A percentile compares a stretch with the other conserved stretches of the same genome.
Evolutionary conservation across 2,797 vertebrate genomes (phyloP).

Genomic region (Cuculus canorus): DNA sequence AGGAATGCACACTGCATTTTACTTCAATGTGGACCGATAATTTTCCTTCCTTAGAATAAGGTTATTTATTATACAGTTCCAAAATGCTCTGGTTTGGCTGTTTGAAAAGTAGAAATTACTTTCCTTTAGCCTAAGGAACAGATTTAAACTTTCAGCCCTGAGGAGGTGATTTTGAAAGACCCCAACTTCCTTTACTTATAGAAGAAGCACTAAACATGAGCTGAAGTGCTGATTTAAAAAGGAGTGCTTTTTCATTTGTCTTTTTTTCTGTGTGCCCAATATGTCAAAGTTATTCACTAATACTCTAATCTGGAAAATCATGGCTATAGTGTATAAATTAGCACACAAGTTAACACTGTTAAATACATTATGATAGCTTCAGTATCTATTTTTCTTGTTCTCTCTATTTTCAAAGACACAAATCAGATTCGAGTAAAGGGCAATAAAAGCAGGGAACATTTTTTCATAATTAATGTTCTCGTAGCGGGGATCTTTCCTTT

Average conservation of each 20-base stretch:
- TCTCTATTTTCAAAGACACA: neutral
- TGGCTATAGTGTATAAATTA: conserved; percentile 14
- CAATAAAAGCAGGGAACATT: neutral
- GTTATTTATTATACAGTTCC: neutral
- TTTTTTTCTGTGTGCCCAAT: neutral
- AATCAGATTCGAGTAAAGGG: neutral
- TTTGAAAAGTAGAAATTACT: neutral
- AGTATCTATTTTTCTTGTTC: neutral
- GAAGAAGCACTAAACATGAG: neutral
- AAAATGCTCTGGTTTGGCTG: neutral
- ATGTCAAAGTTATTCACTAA: neutral
- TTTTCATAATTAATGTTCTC: neutral
- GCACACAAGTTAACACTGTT: conserved; percentile 12
- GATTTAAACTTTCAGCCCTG: neutral
- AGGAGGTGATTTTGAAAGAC: conserved; percentile 31
- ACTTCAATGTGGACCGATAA: neutral
- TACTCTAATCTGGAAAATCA: neutral
- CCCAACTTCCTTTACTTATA: conserved; percentile 4
- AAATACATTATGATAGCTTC: neutral
- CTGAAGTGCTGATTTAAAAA: neutral
- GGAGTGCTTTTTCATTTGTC: neutral
- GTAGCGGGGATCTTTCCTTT: neutral
- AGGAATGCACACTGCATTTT: neutral
- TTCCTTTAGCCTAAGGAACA: neutral
- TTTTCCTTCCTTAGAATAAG: neutral